phyloP scores from a whole-genome alignment of 1,140 invertebrate species.

The Drosophila nebulosa region DNA sequence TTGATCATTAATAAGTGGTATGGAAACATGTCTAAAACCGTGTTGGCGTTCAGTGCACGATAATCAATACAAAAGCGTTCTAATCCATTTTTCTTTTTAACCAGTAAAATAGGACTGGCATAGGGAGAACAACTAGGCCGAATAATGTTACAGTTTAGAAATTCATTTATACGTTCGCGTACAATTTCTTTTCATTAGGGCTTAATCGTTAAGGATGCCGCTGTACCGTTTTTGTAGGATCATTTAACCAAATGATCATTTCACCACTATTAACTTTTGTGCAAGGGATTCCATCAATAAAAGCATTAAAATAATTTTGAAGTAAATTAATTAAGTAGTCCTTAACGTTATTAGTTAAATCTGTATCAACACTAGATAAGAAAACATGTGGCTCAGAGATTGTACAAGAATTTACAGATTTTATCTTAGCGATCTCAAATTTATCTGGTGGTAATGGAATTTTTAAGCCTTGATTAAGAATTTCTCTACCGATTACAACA shows the following conservation, averaged over 20 bases:
- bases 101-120: background rate
- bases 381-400: background rate
- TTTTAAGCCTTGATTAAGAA: conserved; percentile 14
- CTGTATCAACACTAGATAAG: conserved; percentile 14
- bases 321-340: conserved; percentile 25
- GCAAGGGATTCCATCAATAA: conserved; percentile 22
- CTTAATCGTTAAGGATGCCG: background rate
- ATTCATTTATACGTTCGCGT: background rate
- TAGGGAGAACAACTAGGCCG: background rate
- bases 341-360: conserved; percentile 4
- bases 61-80: too few relatives aligned
- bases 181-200: too few relatives aligned
- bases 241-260: conserved; percentile 10
- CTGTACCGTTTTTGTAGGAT: background rate
- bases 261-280: conserved; percentile 12
- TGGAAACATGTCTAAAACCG: too few relatives aligned
- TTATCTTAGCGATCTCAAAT: conserved; percentile 3
- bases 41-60: too few relatives aligned
- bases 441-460: conserved; percentile 12
- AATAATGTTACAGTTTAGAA: background rate
- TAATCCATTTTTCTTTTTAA: too few relatives aligned
- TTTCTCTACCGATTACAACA: conserved; percentile 18
- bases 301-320: conserved; percentile 9
- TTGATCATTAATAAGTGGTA: too few relatives aligned
- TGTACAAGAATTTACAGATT: conserved; percentile 1